These are phyloP conservation scores for Thripadectes ignobilis DNA, from an alignment of 2,797 vertebrate species.

Conservation along the genomic window DNA sequence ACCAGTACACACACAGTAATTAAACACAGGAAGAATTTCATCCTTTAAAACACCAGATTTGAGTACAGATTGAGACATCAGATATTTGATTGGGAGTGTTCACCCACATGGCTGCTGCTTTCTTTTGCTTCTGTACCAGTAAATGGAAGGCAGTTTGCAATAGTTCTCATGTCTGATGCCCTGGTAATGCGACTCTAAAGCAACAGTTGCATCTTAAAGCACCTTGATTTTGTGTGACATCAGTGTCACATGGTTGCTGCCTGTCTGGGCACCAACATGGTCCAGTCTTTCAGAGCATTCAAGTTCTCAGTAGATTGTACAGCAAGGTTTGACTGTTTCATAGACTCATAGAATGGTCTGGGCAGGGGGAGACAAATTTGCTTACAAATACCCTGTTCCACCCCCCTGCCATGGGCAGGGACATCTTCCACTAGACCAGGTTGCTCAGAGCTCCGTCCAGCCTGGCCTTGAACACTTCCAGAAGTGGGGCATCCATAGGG, in stretches of 20 bases:
- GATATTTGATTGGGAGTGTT: not conserved
- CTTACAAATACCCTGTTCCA: not conserved
- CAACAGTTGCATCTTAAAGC: not conserved
- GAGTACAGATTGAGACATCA: not conserved
- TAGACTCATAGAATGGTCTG: not conserved
- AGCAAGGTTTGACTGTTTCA: not conserved
- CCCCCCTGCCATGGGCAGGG: not conserved
- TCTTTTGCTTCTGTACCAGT: not conserved
- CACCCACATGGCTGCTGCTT: not conserved
- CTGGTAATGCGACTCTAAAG: not conserved
- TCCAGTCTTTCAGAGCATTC: not conserved
- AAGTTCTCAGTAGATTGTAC: not conserved
- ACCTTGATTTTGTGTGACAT: not conserved
- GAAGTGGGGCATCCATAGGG: not conserved
- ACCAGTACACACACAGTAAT: not conserved
- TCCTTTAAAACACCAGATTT: not conserved
- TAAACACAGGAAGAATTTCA: not conserved
- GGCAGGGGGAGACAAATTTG: not conserved
- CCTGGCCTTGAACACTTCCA: not conserved
- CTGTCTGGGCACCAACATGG: not conserved
- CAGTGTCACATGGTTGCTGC: not conserved
- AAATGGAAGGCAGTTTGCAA: not conserved
- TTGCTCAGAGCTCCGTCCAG: not conserved
- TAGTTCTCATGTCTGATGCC: not conserved
- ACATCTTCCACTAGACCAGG: not conserved